Conservation (phyloP, 2,113 vertebrate genomes). For the Cynocephalus volans region DNA sequence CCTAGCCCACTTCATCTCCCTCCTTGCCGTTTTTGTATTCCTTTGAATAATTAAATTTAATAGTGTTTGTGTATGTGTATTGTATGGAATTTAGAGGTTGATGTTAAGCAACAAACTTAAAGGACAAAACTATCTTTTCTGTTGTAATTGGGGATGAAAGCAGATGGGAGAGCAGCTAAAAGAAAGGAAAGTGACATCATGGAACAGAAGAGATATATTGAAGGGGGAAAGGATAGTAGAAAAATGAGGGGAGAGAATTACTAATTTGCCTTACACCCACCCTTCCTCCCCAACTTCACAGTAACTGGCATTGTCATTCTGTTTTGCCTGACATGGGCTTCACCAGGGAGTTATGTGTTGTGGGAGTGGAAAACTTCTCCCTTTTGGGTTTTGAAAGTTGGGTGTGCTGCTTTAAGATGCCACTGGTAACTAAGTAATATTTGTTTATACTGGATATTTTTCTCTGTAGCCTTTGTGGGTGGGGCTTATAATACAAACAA, state of each 20-base stretch:
- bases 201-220: slow-evolving; percentile 17
- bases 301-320: slow-evolving; percentile 34
- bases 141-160: not conserved
- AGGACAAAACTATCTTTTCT: slow-evolving; percentile 44
- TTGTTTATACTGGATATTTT: slow-evolving; percentile 81
- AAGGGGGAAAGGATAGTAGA: not conserved
- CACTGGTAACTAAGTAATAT: slow-evolving; percentile 78
- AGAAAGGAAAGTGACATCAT: not conserved
- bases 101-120: slow-evolving; percentile 33
- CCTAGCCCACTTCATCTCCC: not conserved
- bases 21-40: slow-evolving; percentile 34
- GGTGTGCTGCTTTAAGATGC: slow-evolving; percentile 77
- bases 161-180: slow-evolving; percentile 17
- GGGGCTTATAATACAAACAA: slow-evolving; percentile 77
- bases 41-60: slow-evolving; percentile 1
- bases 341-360: not conserved
- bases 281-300: slow-evolving; percentile 16
- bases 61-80: not conserved
- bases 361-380: slow-evolving; percentile 81
- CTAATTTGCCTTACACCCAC: slow-evolving; percentile 53
- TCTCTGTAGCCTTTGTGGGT: slow-evolving; percentile 77
- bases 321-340: slow-evolving; percentile 61
- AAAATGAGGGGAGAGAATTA: slow-evolving; percentile 40
- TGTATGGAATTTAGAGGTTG: not conserved
- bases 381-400: slow-evolving; percentile 71